Evolutionary conservation across 1,140 invertebrate species (phyloP).

Genomic region (Grapholita molesta): DNA sequence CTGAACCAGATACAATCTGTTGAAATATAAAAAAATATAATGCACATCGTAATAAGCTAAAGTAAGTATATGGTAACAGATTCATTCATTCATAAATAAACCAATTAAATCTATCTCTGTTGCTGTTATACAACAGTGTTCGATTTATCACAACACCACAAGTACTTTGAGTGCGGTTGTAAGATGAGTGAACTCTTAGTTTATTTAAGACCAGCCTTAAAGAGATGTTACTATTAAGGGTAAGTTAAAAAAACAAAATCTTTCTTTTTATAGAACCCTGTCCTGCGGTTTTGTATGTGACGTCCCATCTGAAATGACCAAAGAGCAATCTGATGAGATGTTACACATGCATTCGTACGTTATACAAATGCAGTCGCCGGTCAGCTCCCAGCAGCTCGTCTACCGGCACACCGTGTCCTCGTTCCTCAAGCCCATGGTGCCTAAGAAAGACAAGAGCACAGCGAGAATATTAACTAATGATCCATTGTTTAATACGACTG

Average conservation of each 20-base stretch:
- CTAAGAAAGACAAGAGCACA: constrained; percentile 76
- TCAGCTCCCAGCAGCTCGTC: constrained; percentile 58
- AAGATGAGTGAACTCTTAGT: too few species aligned
- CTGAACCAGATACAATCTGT: too few species aligned
- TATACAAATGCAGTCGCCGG: constrained; percentile 71
- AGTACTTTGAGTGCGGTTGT: too few species aligned
- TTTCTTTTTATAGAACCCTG: constrained; percentile 55
- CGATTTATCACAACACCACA: too few species aligned
- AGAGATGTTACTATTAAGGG: not conserved
- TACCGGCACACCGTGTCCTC: constrained; percentile 57
- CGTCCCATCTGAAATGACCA: constrained; percentile 56
- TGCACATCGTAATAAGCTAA: too few species aligned
- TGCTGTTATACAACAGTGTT: too few species aligned
- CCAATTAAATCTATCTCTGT: too few species aligned
- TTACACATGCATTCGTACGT: constrained; percentile 77
- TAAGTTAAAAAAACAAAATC: not conserved
- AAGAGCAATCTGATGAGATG: constrained; percentile 73
- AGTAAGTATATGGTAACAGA: too few species aligned
- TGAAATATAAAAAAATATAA: too few species aligned
- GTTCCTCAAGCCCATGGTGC: constrained; percentile 56
- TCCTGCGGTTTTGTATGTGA: constrained; percentile 81
- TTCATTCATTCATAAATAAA: too few species aligned
- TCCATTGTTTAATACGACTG: constrained; percentile 78
- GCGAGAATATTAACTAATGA: constrained; percentile 79
- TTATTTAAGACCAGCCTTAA: not conserved